Percentiles rank a stretch among this genome's conserved stretches.
Evolutionary conservation across 2,113 vertebrate species (phyloP).

Genomic region (Anseranas semipalmata): DNA sequence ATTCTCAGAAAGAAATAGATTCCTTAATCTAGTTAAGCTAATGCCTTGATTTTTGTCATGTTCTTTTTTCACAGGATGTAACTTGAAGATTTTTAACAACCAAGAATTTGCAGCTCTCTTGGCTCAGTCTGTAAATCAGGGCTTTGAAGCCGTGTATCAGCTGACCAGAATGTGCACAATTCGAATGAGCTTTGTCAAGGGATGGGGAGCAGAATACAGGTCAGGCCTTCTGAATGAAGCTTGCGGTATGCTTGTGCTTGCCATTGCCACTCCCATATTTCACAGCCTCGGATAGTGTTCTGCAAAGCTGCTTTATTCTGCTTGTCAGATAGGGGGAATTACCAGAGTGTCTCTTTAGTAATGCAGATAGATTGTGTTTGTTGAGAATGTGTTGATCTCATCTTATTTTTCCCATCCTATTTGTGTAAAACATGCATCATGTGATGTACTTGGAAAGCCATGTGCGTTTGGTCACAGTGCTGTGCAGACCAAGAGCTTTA

Average conservation of each 20-base stretch:
- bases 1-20: neutral
- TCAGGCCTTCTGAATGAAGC: neutral
- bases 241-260: rapidly evolving
- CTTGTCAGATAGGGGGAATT: no score
- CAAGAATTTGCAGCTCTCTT: slow-evolving; percentile 96
- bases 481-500: neutral
- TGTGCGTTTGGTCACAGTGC: rapidly evolving
- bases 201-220: slow-evolving; percentile 97
- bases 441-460: neutral
- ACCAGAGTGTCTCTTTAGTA: rapidly evolving
- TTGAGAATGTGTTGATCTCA: neutral
- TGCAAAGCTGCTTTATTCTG: rapidly evolving
- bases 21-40: rapidly evolving
- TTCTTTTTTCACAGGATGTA: slow-evolving; percentile 84
- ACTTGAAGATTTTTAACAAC: slow-evolving; percentile 99
- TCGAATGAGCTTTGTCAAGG: slow-evolving; percentile 98
- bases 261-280: rapidly evolving
- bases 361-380: rapidly evolving
- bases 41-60: neutral
- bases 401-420: neutral
- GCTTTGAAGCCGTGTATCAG: slow-evolving; percentile 98
- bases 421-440: neutral
- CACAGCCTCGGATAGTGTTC: rapidly evolving
- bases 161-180: slow-evolving; percentile 99
- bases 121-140: slow-evolving; percentile 98